Conservation (phyloP, 2,888 invertebrate species). For the Lepeophtheirus nordmannii region DNA sequence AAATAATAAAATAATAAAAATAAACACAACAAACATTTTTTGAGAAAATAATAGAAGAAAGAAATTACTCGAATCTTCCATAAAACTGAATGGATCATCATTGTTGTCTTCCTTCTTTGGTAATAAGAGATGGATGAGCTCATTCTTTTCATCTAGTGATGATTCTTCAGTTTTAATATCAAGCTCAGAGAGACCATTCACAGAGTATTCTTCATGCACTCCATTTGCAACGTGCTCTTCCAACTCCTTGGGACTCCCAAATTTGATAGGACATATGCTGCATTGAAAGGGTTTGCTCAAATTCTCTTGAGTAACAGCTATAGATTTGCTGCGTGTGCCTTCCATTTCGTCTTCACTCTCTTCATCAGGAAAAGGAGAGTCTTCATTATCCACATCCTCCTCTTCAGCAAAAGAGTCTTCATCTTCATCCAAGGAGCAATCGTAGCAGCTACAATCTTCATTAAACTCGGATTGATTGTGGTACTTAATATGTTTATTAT, state of each 20-base stretch:
- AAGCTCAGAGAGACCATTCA: too few relatives aligned
- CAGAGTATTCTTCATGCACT: slow-evolving; percentile 4
- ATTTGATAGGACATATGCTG: slow-evolving; percentile 8
- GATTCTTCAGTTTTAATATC: background rate
- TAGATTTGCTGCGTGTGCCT: background rate
- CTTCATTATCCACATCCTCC: background rate
- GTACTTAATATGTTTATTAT: background rate
- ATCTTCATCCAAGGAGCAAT: slow-evolving; percentile 6
- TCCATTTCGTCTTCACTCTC: background rate
- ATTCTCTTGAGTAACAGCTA: background rate
- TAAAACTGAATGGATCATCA: background rate
- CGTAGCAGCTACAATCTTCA: slow-evolving; percentile 12
- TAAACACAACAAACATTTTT: background rate
- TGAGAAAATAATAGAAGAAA: too few relatives aligned
- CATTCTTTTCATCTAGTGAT: background rate
- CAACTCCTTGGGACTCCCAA: background rate
- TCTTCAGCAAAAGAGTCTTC: slow-evolving; percentile 15
- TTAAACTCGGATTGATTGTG: slow-evolving; percentile 2
- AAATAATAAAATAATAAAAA: background rate
- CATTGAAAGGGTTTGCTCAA: slow-evolving; percentile 17
- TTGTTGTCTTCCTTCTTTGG: background rate
- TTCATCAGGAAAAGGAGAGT: background rate
- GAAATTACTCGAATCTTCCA: background rate
- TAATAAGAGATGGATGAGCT: background rate
- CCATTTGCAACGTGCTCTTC: slow-evolving; percentile 12